phyloP scores from a whole-genome alignment of 1,140 invertebrate genomes.

The Drosophila watanabei region DNA sequence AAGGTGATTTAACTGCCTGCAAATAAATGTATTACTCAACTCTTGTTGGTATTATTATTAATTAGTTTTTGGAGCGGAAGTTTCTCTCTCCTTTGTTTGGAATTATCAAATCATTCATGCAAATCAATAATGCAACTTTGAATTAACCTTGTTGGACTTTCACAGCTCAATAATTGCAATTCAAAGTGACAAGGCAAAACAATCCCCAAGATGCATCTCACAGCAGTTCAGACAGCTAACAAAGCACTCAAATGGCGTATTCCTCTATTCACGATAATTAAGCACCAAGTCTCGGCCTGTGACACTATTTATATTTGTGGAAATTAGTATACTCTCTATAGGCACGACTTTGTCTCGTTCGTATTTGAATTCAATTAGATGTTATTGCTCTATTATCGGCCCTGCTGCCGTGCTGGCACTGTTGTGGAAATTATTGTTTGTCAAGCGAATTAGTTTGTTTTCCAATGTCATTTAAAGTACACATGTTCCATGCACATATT shows the following conservation, averaged over 20 bases:
- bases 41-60: neutral
- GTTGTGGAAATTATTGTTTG: conserved; percentile 49
- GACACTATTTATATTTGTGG: conserved; percentile 43
- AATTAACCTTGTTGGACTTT: conserved; percentile 12
- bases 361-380: conserved; percentile 61
- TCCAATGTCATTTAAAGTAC: conserved; percentile 52
- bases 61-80: neutral
- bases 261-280: conserved; percentile 39
- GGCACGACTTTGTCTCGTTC: conserved; percentile 48
- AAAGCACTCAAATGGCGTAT: conserved; percentile 18
- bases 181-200: conserved; percentile 14
- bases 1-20: conserved; percentile 1
- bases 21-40: conserved; percentile 11
- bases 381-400: conserved; percentile 57
- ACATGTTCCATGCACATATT: conserved; percentile 23
- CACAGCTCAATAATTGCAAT: conserved; percentile 13
- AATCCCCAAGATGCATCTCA: conserved; percentile 12
- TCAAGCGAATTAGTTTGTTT: conserved; percentile 52
- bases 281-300: conserved; percentile 26
- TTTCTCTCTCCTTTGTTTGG: neutral
- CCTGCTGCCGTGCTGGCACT: conserved; percentile 3
- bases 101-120: neutral
- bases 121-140: neutral
- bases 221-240: conserved; percentile 9
- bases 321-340: conserved; percentile 54